A percentile compares a stretch with the other conserved stretches of the same genome.
Evolutionary conservation across 2,113 vertebrate species (phyloP).

Genomic region (Syrrhaptes paradoxus): DNA sequence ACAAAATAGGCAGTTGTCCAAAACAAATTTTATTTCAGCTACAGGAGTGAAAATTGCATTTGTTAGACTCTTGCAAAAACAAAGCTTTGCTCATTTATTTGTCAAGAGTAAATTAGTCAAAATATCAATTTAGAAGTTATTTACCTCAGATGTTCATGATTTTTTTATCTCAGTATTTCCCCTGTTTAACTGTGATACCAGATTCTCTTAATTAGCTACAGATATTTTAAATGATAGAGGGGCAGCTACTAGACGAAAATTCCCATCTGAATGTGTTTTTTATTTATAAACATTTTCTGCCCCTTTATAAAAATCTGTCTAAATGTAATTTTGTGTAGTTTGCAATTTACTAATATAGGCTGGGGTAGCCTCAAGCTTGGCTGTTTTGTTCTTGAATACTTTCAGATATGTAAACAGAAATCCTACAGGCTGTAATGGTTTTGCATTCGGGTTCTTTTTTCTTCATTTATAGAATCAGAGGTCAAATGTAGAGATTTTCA

Average conservation of each 20-base stretch:
- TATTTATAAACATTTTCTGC: not conserved
- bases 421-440: not conserved
- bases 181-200: not conserved
- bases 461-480: not conserved
- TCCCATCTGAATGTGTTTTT: not conserved
- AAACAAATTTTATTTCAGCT: not conserved
- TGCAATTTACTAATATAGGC: not conserved
- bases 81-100: conserved; percentile 27
- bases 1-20: not conserved
- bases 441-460: not conserved
- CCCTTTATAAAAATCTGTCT: not conserved
- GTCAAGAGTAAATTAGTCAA: conserved; percentile 16
- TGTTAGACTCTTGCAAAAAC: not conserved
- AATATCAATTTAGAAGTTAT: conserved; percentile 13
- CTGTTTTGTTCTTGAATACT: not conserved
- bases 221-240: not conserved
- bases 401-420: not conserved
- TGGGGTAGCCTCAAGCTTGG: not conserved
- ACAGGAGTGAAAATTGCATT: not conserved
- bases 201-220: conserved; percentile 27
- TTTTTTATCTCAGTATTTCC: conserved; percentile 25
- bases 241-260: not conserved
- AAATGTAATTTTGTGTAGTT: not conserved
- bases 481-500: not conserved
- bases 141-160: conserved; percentile 43